Evolutionary conservation across 2,888 invertebrate genomes (phyloP), one percentile per base, ranked within the genome.

Genomic region (Chrysotoxum bicinctum): DNA sequence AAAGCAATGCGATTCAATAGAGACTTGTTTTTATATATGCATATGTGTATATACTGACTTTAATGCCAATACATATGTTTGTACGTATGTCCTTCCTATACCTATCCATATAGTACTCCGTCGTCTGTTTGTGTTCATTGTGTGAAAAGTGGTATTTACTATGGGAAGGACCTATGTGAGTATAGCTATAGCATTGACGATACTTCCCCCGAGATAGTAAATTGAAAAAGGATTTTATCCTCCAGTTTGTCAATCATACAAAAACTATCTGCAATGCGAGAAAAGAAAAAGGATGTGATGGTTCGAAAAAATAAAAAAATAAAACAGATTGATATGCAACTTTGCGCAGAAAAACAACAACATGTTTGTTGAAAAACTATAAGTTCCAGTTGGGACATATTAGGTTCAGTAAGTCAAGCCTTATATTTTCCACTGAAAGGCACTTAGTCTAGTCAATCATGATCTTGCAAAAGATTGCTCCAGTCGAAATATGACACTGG

Each of bases 141-240:
- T 43, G 62, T 62, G 60, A 40, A 60, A 60, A 60, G 7, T 16
- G 19, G 19, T 32, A 45, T 45, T 30, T 30, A 40, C n/a, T 43
- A n/a, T n/a, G 0, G 23, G 14, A 50, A 30, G 3, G 5, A 43
- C 37, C 37, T 37, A 45, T 43, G 26, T 26, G 7, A 23, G 21
- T 37, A 45, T 6, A 32, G 32, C 43, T 2, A 21, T 19, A 19
- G 8, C 30, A 32, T 37, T 58, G 35, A 37, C 7, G 21, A 37
- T 37, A 19, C 45, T 45, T 45, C 30, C 45, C n/a, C 2, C 7
- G 30, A 40, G 64, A 45, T 66, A 50, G 35, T 50, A 66, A 66
- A 66, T 66, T 66, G 32, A 50, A 66, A 48, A 23, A 64, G 43
- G 43, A 73, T 79, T 48, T 32, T 54, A 60, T 79, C 73, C 21